Conservation (phyloP, 2,888 invertebrate species). For the Rhopalosiphum nymphaeae region DNA sequence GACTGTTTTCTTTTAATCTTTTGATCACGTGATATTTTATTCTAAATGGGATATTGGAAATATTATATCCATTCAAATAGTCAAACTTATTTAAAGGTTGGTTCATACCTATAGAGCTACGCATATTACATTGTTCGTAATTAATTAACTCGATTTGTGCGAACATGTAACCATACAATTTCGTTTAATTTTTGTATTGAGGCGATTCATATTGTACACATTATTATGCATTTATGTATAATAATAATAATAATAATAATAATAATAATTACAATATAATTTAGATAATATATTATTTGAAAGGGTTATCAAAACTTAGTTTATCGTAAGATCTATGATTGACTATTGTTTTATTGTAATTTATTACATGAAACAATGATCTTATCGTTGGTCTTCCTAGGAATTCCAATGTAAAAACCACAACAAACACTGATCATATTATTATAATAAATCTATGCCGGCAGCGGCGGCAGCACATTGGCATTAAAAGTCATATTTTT, state of each 20-base stretch:
- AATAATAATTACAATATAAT: background rate
- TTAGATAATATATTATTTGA: background rate
- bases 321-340: slow-evolving; percentile 24
- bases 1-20: background rate
- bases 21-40: background rate
- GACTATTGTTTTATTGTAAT: background rate
- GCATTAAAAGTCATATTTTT: background rate
- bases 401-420: background rate
- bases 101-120: background rate
- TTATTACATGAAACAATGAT: background rate
- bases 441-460: background rate
- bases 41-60: no score
- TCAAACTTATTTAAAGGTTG: background rate
- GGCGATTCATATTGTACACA: background rate
- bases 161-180: background rate
- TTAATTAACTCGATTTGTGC: background rate
- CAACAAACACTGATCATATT: background rate
- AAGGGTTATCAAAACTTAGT: slow-evolving; percentile 17
- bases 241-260: background rate
- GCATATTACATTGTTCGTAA: background rate
- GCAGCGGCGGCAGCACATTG: background rate
- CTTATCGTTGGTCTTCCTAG: background rate
- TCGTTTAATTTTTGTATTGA: background rate
- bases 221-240: background rate
- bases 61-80: background rate